Percentiles rank a stretch among this genome's conserved stretches.
These are phyloP conservation scores for Smithornis capensis DNA, from an alignment of 2,113 vertebrate species.

Conservation along the genomic window DNA sequence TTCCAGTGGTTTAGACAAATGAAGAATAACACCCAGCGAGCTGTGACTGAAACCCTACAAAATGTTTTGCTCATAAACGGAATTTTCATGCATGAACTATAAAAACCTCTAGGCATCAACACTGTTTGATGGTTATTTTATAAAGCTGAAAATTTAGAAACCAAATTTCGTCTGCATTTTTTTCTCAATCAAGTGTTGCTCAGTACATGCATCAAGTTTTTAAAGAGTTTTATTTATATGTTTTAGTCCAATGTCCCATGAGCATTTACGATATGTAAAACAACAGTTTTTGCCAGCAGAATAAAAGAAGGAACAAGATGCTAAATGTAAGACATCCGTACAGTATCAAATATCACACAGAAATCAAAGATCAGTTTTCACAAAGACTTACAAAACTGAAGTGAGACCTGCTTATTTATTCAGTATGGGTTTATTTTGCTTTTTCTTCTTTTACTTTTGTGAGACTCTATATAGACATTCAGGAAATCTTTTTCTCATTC, in stretches of 20 bases:
- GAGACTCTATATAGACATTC: not conserved
- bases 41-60: conserved; percentile 57
- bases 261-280: not conserved
- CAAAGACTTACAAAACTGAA: not conserved
- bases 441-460: not conserved
- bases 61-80: conserved; percentile 63
- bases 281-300: not conserved
- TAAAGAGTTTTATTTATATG: not conserved
- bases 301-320: not conserved
- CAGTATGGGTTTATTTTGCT: rapidly evolving
- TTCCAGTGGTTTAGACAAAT: conserved; percentile 57
- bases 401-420: not conserved
- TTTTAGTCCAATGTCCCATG: not conserved
- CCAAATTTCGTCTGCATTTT: conserved; percentile 2
- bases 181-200: not conserved
- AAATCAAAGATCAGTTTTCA: not conserved
- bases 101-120: conserved; percentile 39
- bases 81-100: conserved; percentile 44
- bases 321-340: not conserved
- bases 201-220: not conserved
- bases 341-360: not conserved
- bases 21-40: conserved; percentile 50
- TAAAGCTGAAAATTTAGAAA: conserved; percentile 47
- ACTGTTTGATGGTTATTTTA: conserved; percentile 35
- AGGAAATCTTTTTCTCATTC: not conserved